Evolutionary conservation across 1,140 invertebrate species (phyloP).

Genomic region (Drosophila jambulina): DNA sequence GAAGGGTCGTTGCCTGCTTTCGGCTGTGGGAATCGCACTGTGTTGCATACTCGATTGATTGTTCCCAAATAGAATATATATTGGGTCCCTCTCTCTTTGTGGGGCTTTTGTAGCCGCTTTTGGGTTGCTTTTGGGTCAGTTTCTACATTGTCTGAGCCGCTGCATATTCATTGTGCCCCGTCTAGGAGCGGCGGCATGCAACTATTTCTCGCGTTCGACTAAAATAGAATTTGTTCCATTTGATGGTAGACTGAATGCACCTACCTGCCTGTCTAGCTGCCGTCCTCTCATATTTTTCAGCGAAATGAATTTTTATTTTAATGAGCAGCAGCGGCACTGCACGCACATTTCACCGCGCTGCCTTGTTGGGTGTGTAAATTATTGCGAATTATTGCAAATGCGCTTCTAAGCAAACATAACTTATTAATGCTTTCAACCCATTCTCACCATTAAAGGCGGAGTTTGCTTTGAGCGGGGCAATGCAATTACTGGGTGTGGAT

Average conservation of each 20-base stretch:
- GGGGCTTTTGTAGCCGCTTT: conserved; percentile 1
- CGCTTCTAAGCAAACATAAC: conserved; percentile 31
- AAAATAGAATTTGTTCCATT: conserved; percentile 60
- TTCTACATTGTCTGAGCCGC: conserved; percentile 11
- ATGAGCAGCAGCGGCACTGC: conserved; percentile 37
- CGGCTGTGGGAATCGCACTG: conserved; percentile 40
- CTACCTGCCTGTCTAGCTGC: conserved; percentile 3
- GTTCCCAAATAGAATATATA: conserved; percentile 15
- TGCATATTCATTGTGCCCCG: conserved; percentile 60
- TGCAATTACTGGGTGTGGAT: conserved; percentile 19
- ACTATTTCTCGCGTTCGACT: conserved; percentile 71
- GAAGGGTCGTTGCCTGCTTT: conserved; percentile 57
- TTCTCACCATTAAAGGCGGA: conserved; percentile 45
- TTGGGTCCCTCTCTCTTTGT: background rate
- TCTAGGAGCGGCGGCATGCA: conserved; percentile 60
- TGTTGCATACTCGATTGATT: conserved; percentile 32
- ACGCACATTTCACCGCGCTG: conserved; percentile 57
- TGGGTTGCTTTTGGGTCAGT: conserved; percentile 28
- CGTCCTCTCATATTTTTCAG: conserved; percentile 37
- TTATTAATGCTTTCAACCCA: conserved; percentile 30
- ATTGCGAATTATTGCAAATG: conserved; percentile 59
- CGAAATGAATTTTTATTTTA: conserved; percentile 45
- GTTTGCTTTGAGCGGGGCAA: conserved; percentile 10
- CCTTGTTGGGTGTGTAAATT: conserved; percentile 64
- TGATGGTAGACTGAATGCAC: conserved; percentile 24